phyloP scores from a whole-genome alignment of 2,113 vertebrate species.

The Halcyon senegalensis region DNA sequence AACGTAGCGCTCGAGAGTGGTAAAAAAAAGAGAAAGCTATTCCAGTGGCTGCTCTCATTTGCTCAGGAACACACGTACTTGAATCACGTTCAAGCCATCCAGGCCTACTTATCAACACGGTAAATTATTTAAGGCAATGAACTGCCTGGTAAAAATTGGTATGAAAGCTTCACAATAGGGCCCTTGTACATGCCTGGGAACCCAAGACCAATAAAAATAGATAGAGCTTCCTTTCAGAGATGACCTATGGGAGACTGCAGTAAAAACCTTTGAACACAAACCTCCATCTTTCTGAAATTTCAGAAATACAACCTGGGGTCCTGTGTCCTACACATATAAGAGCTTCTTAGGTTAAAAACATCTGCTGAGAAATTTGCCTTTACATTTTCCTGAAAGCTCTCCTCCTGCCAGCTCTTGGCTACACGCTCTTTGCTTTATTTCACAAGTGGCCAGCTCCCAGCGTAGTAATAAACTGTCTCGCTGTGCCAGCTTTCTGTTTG shows the following conservation, averaged over 20 bases:
- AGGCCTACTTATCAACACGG: neutral
- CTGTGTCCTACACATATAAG: neutral
- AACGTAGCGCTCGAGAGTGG: accelerated
- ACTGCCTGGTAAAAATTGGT: neutral
- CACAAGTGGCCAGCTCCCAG: slow-evolving; percentile 50
- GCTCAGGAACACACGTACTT: accelerated
- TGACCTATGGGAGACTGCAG: neutral
- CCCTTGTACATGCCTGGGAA: neutral
- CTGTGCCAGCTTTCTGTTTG: slow-evolving; percentile 8
- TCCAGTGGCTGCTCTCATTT: neutral
- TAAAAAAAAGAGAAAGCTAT: neutral
- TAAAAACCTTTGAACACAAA: neutral
- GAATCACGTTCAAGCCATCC: neutral
- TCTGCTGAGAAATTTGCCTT: neutral
- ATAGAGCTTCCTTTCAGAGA: neutral
- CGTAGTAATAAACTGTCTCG: neutral
- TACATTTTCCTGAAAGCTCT: neutral
- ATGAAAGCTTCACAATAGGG: neutral
- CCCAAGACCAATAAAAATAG: neutral
- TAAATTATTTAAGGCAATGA: neutral
- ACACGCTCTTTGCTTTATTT: neutral
- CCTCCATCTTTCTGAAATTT: accelerated
- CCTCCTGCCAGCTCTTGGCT: slow-evolving; percentile 34
- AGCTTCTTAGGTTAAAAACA: neutral
- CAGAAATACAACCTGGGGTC: neutral